A percentile compares a stretch with the other conserved stretches of the same genome.
phyloP scores from a whole-genome alignment of 1,140 invertebrate species.

The Cyclargus thomasi region DNA sequence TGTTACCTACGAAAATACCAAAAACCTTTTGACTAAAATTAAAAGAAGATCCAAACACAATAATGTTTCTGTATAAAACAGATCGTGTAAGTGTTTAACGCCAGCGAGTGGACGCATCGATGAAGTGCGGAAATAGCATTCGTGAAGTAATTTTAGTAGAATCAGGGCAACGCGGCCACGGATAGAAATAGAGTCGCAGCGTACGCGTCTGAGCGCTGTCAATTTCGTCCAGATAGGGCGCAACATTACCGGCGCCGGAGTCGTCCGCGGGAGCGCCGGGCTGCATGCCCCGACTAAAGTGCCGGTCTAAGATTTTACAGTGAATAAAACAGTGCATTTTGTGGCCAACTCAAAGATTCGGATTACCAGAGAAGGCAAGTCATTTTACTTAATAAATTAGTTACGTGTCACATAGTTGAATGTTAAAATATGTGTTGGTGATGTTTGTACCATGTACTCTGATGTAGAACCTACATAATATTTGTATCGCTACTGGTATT shows the following conservation, averaged over 20 bases:
- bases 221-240: slow-evolving; percentile 71
- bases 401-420: too few relatives aligned
- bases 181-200: slow-evolving; percentile 65
- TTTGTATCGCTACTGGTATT: slow-evolving; percentile 58
- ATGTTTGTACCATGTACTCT: background rate
- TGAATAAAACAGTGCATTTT: background rate
- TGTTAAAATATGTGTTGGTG: too few relatives aligned
- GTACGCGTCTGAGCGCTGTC: slow-evolving; percentile 64
- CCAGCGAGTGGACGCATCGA: slow-evolving; percentile 45
- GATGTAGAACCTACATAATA: slow-evolving; percentile 18
- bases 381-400: background rate
- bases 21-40: too few relatives aligned
- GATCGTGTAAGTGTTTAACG: slow-evolving; percentile 49
- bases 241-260: slow-evolving; percentile 49
- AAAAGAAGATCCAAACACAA: too few relatives aligned
- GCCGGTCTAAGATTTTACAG: slow-evolving; percentile 3
- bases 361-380: background rate
- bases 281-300: slow-evolving; percentile 39
- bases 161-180: slow-evolving; percentile 71
- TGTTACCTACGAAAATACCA: too few relatives aligned
- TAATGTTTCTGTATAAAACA: slow-evolving; percentile 8
- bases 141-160: slow-evolving; percentile 72
- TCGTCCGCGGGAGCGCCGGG: slow-evolving; percentile 20
- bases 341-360: background rate
- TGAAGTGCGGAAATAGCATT: slow-evolving; percentile 68